phyloP scores from a whole-genome alignment of 2,113 vertebrate species.

The Geococcyx californianus region DNA sequence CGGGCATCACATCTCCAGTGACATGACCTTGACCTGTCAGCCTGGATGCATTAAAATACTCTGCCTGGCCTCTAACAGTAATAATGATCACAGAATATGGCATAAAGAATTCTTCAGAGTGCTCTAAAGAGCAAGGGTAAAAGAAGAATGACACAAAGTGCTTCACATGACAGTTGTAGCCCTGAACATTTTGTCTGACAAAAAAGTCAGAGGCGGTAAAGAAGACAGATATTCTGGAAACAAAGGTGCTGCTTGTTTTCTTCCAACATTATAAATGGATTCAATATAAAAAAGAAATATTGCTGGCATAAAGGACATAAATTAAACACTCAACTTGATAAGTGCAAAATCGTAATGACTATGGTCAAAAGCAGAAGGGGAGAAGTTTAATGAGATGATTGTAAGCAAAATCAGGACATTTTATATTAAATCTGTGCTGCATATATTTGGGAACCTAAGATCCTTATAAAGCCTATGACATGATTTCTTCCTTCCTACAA shows the following conservation, averaged over 20 bases:
- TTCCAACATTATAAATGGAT: not conserved
- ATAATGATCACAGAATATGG: slow-evolving; percentile 5
- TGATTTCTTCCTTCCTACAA: not conserved
- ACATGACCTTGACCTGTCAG: slow-evolving; percentile 18
- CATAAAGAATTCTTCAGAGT: slow-evolving; percentile 14
- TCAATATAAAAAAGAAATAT: not conserved
- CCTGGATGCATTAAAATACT: slow-evolving; percentile 31
- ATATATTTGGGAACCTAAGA: not conserved
- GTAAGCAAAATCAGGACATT: not conserved
- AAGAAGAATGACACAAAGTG: slow-evolving; percentile 26
- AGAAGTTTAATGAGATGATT: not conserved
- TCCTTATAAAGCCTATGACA: not conserved
- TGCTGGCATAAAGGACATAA: not conserved
- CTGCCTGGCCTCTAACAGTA: slow-evolving; percentile 36
- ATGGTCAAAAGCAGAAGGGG: not conserved
- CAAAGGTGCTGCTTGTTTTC: slow-evolving; percentile 17
- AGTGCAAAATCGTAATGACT: not conserved
- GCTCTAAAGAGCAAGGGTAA: slow-evolving; percentile 10
- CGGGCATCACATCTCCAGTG: not conserved
- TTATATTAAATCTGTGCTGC: not conserved
- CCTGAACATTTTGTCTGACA: slow-evolving; percentile 21
- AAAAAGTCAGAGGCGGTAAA: slow-evolving; percentile 11
- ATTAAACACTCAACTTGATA: not conserved
- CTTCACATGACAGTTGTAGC: not conserved
- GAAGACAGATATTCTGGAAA: slow-evolving; percentile 32